Evolutionary conservation across 2,113 vertebrate genomes (phyloP), one percentile per base, ranked within the genome.

Genomic region (Mohoua ochrocephala): DNA sequence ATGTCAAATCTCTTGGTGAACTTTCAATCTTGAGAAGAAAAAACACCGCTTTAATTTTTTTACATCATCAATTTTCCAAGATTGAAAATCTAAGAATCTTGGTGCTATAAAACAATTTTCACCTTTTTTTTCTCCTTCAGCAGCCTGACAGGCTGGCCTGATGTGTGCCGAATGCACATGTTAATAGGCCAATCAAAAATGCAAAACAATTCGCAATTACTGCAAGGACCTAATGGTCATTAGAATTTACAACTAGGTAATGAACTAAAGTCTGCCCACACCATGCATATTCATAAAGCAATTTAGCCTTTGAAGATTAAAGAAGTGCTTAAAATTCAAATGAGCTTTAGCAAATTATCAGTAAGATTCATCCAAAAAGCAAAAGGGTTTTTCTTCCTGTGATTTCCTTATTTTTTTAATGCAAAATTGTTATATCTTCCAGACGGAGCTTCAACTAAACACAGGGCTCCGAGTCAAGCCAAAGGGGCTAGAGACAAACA

Each of bases 221-320:
- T 99, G 99, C 98, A 99, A 99, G 99, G 99, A 99, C 99, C 99
- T 99, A 99, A 99, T 99, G 99, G 99, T 99, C 99, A 99, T 99
- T 99, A 99, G 99, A 99, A 99, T 99, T 99, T 99, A 99, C 99
- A 99, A 99, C 99, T 99, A 99, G 99, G 99, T 99, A 99, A 99
- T 99, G 99, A 99, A 99, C 99, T 99, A 99, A 99, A 99, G 99
- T 99, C 99, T 99, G 99, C 99, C 99, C 99, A 99, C 99, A 98
- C 98, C 99, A 99, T 99, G 99, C 99, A 99, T 99, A 99, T 99
- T 99, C 99, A 99, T 99, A 99, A 99, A 99, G 99, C 99, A 98
- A 99, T 99, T 99, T 99, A 99, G 98, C 99, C 99, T 99, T 99
- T 99, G 99, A 99, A 99, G 99, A 99, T 99, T 99, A 99, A 99